A percentile compares a stretch with the other conserved stretches of the same genome.
Evolutionary conservation across 1,140 invertebrate genomes (phyloP).

Genomic region (Pogonomyrmex barbatus): DNA sequence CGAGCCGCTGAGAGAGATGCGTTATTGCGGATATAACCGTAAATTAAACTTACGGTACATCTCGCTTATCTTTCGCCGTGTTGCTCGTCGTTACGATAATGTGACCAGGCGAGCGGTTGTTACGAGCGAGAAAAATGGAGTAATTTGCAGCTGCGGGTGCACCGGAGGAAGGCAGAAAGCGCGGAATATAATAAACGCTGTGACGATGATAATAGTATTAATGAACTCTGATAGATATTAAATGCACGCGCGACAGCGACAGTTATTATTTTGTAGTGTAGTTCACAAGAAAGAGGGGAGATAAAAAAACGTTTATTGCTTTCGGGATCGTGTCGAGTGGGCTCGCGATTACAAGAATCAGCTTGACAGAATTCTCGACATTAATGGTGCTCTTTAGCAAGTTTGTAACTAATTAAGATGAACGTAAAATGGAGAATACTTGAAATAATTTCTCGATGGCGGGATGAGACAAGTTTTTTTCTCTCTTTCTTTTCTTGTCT

Average conservation of each 20-base stretch:
- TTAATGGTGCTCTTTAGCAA: slow-evolving; percentile 10
- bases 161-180: not conserved
- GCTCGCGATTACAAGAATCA: slow-evolving; percentile 38
- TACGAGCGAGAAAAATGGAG: not conserved
- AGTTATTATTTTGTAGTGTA: slow-evolving; percentile 22
- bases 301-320: slow-evolving; percentile 12
- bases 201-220: not conserved
- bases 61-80: not conserved
- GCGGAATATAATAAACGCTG: not conserved
- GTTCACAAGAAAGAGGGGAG: not conserved
- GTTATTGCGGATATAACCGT: slow-evolving; percentile 21
- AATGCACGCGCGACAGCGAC: not conserved
- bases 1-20: not conserved
- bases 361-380: not conserved
- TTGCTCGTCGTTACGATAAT: not conserved
- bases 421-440: not conserved
- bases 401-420: slow-evolving; percentile 25
- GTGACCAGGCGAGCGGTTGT: not conserved
- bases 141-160: not conserved
- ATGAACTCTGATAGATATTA: not conserved
- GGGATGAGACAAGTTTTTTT: slow-evolving; percentile 16
- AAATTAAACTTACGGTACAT: slow-evolving; percentile 23
- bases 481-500: not conserved
- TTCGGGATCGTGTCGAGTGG: not conserved
- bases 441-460: slow-evolving; percentile 38